Evolutionary conservation across 2,113 vertebrate species (phyloP).

Genomic region (Trogon melanurus): DNA sequence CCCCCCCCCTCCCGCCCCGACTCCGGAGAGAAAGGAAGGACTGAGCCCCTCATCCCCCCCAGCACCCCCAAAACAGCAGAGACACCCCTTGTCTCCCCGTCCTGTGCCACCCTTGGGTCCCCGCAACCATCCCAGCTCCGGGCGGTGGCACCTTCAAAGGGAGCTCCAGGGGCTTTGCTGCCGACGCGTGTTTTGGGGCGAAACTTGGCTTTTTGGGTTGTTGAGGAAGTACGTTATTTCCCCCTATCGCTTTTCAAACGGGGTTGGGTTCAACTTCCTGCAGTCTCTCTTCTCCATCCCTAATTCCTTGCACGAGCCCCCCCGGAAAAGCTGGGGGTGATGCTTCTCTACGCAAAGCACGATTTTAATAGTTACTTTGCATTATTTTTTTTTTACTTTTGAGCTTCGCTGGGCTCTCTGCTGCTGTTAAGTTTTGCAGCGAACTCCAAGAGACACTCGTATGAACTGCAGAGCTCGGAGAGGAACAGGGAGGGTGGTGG

Average conservation of each 20-base stretch:
- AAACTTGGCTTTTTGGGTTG: not conserved
- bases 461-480: not conserved
- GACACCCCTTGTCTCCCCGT: not conserved
- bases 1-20: too few species aligned
- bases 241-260: not conserved
- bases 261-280: not conserved
- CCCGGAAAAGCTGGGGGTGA: not conserved
- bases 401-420: not conserved
- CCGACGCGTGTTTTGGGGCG: not conserved
- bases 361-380: too few species aligned
- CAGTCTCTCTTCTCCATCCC: not conserved
- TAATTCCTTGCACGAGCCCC: not conserved
- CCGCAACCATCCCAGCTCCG: accelerated
- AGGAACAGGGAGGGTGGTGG: not conserved
- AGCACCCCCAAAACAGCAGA: not conserved
- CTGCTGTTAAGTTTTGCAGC: not conserved
- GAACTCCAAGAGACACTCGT: not conserved
- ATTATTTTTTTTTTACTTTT: not conserved
- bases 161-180: not conserved
- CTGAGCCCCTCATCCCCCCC: not conserved
- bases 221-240: accelerated
- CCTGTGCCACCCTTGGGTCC: not conserved
- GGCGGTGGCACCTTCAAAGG: accelerated
- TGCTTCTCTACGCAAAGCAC: not conserved
- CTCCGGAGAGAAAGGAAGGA: not conserved